Percentiles rank a stretch among this genome's conserved stretches.
Evolutionary conservation across 2,113 vertebrate genomes (phyloP).

Genomic region (Saccopteryx leptura): DNA sequence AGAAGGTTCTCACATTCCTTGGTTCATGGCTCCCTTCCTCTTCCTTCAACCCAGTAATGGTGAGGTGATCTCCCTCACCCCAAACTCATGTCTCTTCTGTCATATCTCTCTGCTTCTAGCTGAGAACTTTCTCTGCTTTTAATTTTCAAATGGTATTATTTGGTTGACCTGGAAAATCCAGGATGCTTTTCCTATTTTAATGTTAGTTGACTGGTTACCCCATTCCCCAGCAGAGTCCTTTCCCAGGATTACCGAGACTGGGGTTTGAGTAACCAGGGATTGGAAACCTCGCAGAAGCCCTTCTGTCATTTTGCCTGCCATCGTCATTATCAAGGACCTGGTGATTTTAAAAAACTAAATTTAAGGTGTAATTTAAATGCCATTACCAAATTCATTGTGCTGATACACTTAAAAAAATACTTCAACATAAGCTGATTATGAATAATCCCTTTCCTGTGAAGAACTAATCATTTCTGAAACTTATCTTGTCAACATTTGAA

Average conservation of each 20-base stretch:
- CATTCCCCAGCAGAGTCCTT: neutral
- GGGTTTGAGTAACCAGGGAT: neutral
- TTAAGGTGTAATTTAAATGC: neutral
- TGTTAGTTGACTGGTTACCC: neutral
- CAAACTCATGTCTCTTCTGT: neutral
- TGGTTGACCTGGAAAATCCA: neutral
- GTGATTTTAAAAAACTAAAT: neutral
- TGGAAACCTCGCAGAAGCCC: neutral
- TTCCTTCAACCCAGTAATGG: neutral
- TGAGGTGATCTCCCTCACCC: neutral
- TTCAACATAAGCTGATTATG: constrained; percentile 24
- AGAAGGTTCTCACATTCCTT: rapidly evolving
- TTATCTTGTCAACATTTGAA: neutral
- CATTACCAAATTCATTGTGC: neutral
- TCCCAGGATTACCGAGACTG: neutral
- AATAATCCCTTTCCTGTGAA: neutral
- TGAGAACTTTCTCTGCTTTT: neutral
- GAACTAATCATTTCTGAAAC: constrained; percentile 13
- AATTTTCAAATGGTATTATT: neutral
- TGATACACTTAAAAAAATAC: neutral
- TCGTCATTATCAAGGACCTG: neutral
- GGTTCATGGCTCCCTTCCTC: neutral
- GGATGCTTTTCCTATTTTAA: neutral
- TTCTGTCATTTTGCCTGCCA: neutral
- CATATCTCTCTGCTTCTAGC: neutral